Evolutionary conservation across 2,113 vertebrate species (phyloP), one percentile per base, ranked within the genome.

Genomic region (Melanocharis versteri): DNA sequence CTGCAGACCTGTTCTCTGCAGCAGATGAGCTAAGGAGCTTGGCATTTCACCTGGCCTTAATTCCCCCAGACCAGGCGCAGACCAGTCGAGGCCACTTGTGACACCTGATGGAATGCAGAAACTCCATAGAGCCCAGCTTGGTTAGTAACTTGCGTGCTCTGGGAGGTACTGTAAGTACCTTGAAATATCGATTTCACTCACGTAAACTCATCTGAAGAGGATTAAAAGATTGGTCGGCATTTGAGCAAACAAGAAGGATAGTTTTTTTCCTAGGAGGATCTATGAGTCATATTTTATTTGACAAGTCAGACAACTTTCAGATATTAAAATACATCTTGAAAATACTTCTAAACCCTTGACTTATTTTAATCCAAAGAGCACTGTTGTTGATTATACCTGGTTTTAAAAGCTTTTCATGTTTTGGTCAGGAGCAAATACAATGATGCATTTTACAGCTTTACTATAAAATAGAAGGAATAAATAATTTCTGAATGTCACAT

Each of bases 11-110:
- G 47, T 26, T 45, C 77, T 76, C 60, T 68, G 64, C 78, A 83
- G 89, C 62, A 87, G 87, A 87, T 93, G 95, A 96, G 71, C 61
- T 87, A 79, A 97, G 69, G 87, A 78, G 53, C 81, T 72, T 22
- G 84, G 81, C 87, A 72, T 87, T 91, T 93, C 90, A 95, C 85
- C 92, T 93, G 92, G 58, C 85, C 82, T 69, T 40, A 60, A 68
- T 75, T 87, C 82, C 48, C 50, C 28, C 37, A 14, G 53, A 22
- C 51, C 31, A 3, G 1, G 30, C 2, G 0, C 53, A 72, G n/a
- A 31, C 10, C 54, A 31, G 22, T 12, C 1, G 0, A 86, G 68
- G 51, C 76, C 88, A 35, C 64, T 33, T 39, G 21, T 66, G 62
- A 50, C 73, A 77, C 35, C 64, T 65, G 79, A 72, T 27, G 48